Evolutionary conservation across 1,140 invertebrate genomes (phyloP).

Genomic region (Vollenhovia emeryi): DNA sequence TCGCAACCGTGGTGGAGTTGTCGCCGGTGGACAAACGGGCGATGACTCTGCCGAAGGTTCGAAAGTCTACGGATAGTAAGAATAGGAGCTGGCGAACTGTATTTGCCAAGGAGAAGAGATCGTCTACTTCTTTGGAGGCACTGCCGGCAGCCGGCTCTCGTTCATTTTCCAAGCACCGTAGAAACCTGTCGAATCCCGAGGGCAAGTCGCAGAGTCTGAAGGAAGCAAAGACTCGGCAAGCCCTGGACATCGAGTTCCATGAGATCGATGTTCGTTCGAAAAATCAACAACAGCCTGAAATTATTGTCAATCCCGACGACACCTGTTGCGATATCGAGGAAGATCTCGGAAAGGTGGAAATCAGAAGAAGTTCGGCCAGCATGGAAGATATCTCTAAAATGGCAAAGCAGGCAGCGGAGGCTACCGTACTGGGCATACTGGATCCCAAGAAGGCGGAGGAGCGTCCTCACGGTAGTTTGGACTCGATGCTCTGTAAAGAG

Average conservation of each 20-base stretch:
- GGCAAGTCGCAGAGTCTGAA: slow-evolving; percentile 73
- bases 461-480: slow-evolving; percentile 80
- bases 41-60: slow-evolving; percentile 81
- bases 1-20: slow-evolving; percentile 66
- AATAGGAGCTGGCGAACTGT: slow-evolving; percentile 82
- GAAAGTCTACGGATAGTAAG: slow-evolving; percentile 79
- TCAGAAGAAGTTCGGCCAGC: slow-evolving; percentile 82
- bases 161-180: slow-evolving; percentile 73
- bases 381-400: slow-evolving; percentile 85
- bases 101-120: slow-evolving; percentile 82
- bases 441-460: slow-evolving; percentile 80
- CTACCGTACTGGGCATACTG: slow-evolving; percentile 72
- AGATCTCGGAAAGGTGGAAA: slow-evolving; percentile 79
- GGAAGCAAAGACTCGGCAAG: slow-evolving; percentile 59
- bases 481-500: slow-evolving; percentile 83
- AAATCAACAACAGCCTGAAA: slow-evolving; percentile 76
- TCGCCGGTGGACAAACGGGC: slow-evolving; percentile 77
- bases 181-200: slow-evolving; percentile 82
- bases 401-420: slow-evolving; percentile 79
- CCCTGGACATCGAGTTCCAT: slow-evolving; percentile 73
- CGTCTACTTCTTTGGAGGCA: slow-evolving; percentile 80
- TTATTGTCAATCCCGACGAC: slow-evolving; percentile 76
- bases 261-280: slow-evolving; percentile 78
- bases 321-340: slow-evolving; percentile 74
- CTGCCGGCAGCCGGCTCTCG: slow-evolving; percentile 68